Evolutionary conservation across 1,140 invertebrate species (phyloP), one percentile per base, ranked within the genome.

Genomic region (Eriosoma lanigerum): DNA sequence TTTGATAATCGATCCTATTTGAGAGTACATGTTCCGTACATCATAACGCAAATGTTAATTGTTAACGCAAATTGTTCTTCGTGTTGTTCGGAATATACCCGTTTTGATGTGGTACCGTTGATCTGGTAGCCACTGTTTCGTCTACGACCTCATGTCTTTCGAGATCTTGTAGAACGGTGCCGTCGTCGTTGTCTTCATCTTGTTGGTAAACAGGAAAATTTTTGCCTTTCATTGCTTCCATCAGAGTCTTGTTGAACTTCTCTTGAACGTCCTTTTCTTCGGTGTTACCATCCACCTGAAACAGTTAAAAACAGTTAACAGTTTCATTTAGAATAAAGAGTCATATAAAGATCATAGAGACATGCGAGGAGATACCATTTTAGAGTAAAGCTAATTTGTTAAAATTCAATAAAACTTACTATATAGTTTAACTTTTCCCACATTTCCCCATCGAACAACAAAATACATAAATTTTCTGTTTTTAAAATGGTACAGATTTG

Each of bases 251-350:
- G 15, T 89, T 88, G 84, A 94, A 93, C 83, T 93, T 91, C 15
- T 90, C 88, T 83, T 93, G 91, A 0, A 94, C 92, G n/a, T 89
- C 89, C 3, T 88, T 85, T 12, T 90, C 89, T 82, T 94, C 93
- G 0, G 92, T 93, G 83, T 94, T 93, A 0, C 93, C 93, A 83
- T 94, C 93, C 13, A 94, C 90, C 92, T 93, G 81, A 54, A 83
- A 81, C 64, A 64, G 52, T 66, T 82, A 82, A 26, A 17, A n/a
- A n/a, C n/a, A n/a, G n/a, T n/a, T n/a, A n/a, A n/a, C n/a, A n/a
- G n/a, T n/a, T n/a, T n/a, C n/a, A n/a, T n/a, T n/a, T n/a, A n/a
- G n/a, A n/a, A n/a, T n/a, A n/a, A n/a, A n/a, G n/a, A n/a, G n/a
- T n/a, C n/a, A n/a, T n/a, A n/a, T n/a, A n/a, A n/a, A n/a, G n/a